phyloP scores from a whole-genome alignment of 2,888 invertebrate genomes.

The Apamea anceps region DNA sequence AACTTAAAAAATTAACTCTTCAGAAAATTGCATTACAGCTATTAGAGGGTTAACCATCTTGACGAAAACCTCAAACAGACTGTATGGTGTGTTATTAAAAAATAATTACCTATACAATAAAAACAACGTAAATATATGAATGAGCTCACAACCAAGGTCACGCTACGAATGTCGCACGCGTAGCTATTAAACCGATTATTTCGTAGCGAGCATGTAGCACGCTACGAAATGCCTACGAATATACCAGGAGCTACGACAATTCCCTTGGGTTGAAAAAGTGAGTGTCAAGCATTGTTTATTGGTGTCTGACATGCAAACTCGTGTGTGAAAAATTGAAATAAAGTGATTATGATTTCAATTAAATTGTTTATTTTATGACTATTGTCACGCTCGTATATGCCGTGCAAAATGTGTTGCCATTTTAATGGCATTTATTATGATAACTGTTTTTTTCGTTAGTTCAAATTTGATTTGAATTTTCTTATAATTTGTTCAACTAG shows the following conservation, averaged over 20 bases:
- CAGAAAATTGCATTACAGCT: not conserved
- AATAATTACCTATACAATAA: not conserved
- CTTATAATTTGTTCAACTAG: not conserved
- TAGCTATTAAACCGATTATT: constrained; percentile 37
- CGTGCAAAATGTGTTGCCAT: constrained; percentile 13
- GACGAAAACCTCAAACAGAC: not conserved
- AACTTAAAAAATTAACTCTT: no score
- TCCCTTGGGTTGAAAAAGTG: constrained; percentile 38
- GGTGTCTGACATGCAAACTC: constrained; percentile 50
- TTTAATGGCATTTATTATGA: not conserved
- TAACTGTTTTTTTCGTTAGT: not conserved
- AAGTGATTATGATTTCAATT: constrained; percentile 45
- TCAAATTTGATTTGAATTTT: not conserved
- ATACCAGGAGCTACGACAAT: constrained; percentile 34
- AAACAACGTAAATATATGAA: constrained; percentile 39
- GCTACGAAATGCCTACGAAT: constrained; percentile 45
- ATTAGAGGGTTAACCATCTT: not conserved
- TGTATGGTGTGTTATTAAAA: not conserved
- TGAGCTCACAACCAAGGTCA: constrained; percentile 31
- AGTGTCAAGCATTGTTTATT: constrained; percentile 46
- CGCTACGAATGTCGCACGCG: constrained; percentile 40
- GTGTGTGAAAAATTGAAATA: constrained; percentile 48
- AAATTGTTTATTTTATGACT: constrained; percentile 25
- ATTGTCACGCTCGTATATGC: constrained; percentile 25
- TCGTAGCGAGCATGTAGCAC: constrained; percentile 49